These are phyloP conservation scores for Zosterops hypoxanthus DNA, from an alignment of 2,113 vertebrate species.

Conservation along the genomic window DNA sequence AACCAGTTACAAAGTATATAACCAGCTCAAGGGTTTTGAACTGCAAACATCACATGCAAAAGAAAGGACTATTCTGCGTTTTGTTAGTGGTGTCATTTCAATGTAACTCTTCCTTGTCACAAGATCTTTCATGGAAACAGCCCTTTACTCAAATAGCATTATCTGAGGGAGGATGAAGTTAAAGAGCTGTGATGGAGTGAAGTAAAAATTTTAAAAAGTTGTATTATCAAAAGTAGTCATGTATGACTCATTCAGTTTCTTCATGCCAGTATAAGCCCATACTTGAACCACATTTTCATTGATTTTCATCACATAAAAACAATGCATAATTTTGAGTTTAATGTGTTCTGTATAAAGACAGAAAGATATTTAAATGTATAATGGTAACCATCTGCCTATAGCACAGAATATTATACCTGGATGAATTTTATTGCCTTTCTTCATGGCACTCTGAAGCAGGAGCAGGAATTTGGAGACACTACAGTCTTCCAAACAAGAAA, in stretches of 20 bases:
- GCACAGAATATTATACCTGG: background rate
- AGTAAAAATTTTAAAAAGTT: background rate
- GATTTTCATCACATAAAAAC: background rate
- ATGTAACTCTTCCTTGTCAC: constrained; percentile 22
- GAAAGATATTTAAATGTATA: background rate
- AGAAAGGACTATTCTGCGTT: background rate
- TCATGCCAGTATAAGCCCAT: background rate
- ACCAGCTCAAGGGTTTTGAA: background rate
- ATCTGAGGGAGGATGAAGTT: constrained; percentile 49
- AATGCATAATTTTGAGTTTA: background rate
- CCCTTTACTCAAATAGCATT: constrained; percentile 37
- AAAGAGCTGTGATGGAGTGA: constrained; percentile 12
- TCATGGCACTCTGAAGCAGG: background rate
- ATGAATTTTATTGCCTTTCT: background rate
- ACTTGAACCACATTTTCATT: background rate
- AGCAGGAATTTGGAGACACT: background rate
- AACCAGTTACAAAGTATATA: background rate
- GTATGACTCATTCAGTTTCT: constrained; percentile 22
- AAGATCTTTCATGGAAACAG: constrained; percentile 11
- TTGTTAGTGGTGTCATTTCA: background rate
- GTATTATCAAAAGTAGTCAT: background rate
- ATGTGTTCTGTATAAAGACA: background rate
- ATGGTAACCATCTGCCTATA: background rate
- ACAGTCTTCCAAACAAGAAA: background rate
- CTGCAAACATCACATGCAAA: background rate